These are phyloP conservation scores for Anguilla japonica DNA, from an alignment of 2,113 vertebrate species.

Conservation along the genomic window DNA sequence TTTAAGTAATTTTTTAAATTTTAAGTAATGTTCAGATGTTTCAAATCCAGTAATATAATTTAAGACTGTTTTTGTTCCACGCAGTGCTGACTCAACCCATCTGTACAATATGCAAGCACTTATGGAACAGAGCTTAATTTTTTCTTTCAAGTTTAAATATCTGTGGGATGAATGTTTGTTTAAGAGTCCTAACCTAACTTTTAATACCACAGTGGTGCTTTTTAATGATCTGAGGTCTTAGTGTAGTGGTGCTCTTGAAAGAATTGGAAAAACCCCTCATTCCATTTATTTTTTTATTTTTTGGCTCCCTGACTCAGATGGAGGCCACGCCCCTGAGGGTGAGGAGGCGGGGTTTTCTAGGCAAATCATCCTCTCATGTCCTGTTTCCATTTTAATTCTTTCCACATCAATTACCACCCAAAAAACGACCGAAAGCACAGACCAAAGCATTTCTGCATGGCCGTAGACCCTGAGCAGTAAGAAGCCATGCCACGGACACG, in stretches of 20 bases:
- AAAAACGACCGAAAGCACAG: slow-evolving; percentile 71
- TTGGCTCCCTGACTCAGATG: not conserved
- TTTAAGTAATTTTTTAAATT: not conserved
- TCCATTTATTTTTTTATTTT: not conserved
- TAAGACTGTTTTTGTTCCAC: not conserved
- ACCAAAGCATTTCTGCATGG: slow-evolving; percentile 74
- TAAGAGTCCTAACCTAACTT: not conserved
- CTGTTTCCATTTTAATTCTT: not conserved
- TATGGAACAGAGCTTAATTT: not conserved
- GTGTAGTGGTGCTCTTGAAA: not conserved
- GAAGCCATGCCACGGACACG: slow-evolving; percentile 38
- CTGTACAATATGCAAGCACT: slow-evolving; percentile 18
- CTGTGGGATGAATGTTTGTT: not conserved
- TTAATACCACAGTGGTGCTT: not conserved
- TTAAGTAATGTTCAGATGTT: not conserved
- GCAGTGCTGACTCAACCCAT: not conserved
- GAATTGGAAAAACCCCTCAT: not conserved
- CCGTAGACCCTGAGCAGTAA: slow-evolving; percentile 40
- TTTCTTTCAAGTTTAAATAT: not conserved
- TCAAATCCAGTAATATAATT: not conserved
- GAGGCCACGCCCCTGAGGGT: not conserved
- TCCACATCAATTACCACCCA: slow-evolving; percentile 45
- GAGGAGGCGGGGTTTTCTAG: not conserved
- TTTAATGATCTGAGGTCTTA: not conserved
- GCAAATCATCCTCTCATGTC: not conserved